Evolutionary conservation across 2,113 vertebrate genomes (phyloP).

Genomic region (Microcebus lehilahytsara): DNA sequence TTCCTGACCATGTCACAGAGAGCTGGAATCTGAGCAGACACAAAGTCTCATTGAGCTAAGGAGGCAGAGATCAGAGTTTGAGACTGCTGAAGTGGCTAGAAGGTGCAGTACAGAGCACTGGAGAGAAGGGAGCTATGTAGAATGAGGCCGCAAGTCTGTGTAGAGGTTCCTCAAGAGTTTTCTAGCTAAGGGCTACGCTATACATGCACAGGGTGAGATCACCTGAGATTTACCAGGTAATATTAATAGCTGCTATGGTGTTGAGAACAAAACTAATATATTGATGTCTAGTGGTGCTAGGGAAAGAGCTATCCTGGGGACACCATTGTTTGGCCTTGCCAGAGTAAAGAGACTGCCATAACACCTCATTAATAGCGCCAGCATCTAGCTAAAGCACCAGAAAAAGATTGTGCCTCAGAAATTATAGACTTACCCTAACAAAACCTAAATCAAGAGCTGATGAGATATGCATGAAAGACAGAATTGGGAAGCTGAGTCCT

Average conservation of each 20-base stretch:
- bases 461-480: not conserved
- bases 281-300: not conserved
- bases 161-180: not conserved
- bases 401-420: not conserved
- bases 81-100: not conserved
- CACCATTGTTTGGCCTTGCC: not conserved
- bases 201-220: not conserved
- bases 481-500: not conserved
- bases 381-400: not conserved
- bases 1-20: not conserved
- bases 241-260: not conserved
- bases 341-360: not conserved
- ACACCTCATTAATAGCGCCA: not conserved
- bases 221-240: not conserved
- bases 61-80: not conserved
- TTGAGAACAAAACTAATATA: not conserved
- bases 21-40: not conserved
- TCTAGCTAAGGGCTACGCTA: not conserved
- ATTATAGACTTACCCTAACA: not conserved
- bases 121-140: not conserved
- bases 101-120: not conserved
- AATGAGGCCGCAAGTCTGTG: not conserved
- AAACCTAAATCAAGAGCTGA: constrained; percentile 15
- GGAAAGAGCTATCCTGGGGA: not conserved
- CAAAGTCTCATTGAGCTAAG: not conserved